Evolutionary conservation across 2,888 invertebrate species (phyloP).

Genomic region (Folsomia candida): DNA sequence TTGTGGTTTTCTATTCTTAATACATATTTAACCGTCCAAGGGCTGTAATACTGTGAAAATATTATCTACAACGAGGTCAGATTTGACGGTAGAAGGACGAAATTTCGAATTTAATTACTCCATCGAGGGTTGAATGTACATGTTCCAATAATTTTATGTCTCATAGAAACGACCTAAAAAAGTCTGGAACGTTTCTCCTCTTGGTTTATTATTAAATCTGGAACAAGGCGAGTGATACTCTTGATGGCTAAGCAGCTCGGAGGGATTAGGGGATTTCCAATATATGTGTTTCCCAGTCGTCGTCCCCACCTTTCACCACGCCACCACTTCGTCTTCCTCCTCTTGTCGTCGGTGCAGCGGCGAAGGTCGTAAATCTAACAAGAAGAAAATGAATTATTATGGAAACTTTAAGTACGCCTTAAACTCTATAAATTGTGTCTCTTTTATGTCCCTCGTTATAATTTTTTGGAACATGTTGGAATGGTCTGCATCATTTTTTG

Average conservation of each 20-base stretch:
- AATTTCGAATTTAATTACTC: background rate
- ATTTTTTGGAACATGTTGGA: background rate
- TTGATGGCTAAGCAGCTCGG: background rate
- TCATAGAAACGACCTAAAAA: slow-evolving; percentile 12
- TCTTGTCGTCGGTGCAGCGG: no score
- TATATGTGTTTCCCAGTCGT: background rate
- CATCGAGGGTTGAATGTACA: background rate
- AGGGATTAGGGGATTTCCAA: slow-evolving; percentile 5
- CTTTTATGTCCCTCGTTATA: background rate
- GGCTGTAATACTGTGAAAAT: background rate
- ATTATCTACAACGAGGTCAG: background rate
- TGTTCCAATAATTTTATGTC: slow-evolving; percentile 15
- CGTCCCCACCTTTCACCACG: background rate
- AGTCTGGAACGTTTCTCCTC: slow-evolving; percentile 2
- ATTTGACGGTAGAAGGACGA: background rate
- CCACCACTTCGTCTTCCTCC: no score
- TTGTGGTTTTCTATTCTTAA: no score
- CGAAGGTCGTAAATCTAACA: background rate
- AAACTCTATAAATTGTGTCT: background rate
- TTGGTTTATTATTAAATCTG: slow-evolving; percentile 12
- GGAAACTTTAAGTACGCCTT: background rate
- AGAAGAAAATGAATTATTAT: slow-evolving; percentile 4
- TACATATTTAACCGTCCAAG: no score
- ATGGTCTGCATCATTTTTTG: background rate
- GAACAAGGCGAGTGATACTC: slow-evolving; percentile 1